Conservation (phyloP, 2,888 invertebrate species). For the Sarcophaga caerulescens region DNA sequence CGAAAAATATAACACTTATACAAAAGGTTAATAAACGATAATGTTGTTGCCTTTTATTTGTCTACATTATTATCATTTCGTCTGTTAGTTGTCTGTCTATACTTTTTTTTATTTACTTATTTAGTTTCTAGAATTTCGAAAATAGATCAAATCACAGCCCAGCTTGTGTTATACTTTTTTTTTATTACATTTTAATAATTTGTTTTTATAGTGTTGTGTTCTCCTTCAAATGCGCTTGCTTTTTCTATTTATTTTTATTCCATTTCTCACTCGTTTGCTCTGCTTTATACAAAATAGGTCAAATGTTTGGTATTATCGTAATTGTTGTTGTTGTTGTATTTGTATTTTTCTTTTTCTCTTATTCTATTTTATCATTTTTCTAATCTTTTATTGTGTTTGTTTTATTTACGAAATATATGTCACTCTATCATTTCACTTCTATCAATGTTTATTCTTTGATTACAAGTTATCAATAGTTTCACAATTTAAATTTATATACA, state of each 20-base stretch:
- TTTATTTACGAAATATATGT: background rate
- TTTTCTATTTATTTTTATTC: background rate
- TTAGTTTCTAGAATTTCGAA: too few relatives aligned
- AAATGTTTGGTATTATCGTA: too few relatives aligned
- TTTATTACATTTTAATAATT: background rate
- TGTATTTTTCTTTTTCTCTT: background rate
- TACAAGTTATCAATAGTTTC: background rate
- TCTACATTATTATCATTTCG: background rate
- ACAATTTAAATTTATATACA: background rate
- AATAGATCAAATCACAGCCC: too few relatives aligned
- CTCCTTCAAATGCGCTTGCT: background rate
- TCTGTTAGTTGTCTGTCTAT: background rate
- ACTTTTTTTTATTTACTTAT: background rate
- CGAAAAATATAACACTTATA: background rate
- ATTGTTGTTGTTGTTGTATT: background rate
- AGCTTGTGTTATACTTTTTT: too few relatives aligned
- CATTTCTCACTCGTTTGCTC: background rate
- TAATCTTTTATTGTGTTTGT: background rate
- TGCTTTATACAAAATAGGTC: too few relatives aligned
- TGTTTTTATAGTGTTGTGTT: background rate
- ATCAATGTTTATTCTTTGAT: background rate
- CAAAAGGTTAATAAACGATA: slow-evolving; percentile 49
- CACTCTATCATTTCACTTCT: background rate
- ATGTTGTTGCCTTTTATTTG: slow-evolving; percentile 14
- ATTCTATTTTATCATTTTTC: background rate